These are phyloP conservation scores for Butorides virescens DNA, from an alignment of 2,113 vertebrate species.

Conservation along the genomic window DNA sequence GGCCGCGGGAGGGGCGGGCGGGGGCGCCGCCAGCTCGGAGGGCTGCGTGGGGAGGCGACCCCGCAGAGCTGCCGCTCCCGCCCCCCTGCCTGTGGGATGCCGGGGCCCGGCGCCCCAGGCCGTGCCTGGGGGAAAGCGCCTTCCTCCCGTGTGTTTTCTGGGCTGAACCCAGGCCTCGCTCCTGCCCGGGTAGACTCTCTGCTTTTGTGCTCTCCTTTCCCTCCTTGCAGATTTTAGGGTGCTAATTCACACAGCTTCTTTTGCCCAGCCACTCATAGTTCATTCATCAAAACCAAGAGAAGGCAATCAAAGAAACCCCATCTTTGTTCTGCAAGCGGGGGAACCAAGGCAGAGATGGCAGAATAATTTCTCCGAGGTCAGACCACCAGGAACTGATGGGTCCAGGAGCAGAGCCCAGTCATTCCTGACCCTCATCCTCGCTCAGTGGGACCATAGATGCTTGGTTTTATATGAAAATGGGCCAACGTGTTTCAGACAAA, in stretches of 20 bases:
- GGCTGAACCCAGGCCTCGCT: neutral
- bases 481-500: neutral
- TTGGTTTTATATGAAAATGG: neutral
- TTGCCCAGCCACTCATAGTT: accelerated
- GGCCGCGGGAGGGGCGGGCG: neutral
- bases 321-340: neutral
- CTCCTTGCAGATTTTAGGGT: accelerated
- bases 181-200: accelerated
- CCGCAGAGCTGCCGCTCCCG: accelerated
- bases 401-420: neutral
- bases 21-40: neutral
- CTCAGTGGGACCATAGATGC: neutral
- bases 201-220: neutral
- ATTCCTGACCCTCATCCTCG: accelerated
- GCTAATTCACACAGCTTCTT: accelerated
- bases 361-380: neutral
- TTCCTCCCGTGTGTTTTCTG: accelerated
- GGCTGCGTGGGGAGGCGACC: accelerated
- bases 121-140: neutral
- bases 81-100: too few relatives aligned
- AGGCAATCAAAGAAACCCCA: neutral
- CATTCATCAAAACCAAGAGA: neutral
- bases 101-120: too few relatives aligned
- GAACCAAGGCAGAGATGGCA: neutral
- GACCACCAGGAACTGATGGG: accelerated